Evolutionary conservation across 2,797 vertebrate species (phyloP), one percentile per base, ranked within the genome.

Genomic region (Pseudocheirus occidentalis): DNA sequence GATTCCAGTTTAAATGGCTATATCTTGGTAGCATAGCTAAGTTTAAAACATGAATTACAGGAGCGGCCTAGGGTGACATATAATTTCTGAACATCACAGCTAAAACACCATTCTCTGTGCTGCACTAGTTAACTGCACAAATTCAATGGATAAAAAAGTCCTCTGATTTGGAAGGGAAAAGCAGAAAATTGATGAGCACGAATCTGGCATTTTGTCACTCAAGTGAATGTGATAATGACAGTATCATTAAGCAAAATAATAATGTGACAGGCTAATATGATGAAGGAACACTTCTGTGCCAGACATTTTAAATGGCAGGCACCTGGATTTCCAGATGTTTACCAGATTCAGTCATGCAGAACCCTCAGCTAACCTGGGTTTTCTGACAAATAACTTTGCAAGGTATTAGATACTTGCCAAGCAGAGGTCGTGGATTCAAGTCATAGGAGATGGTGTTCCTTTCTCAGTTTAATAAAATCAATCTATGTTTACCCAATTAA

Each of bases 181-280:
- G 91, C n/a, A 96, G 93, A 62, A 95, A 98, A 95, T 6, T 95
- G 91, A 94, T 96, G 52, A 89, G 92, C 66, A 93, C 34, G 24
- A 97, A 94, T 95, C 94, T 96, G 92, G 58, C 93, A 91, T 94
- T 92, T 97, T 98, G 56, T 97, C 92, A 96, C 73, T 97, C 56
- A 96, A 94, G 1, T 96, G 94, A 96, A 95, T 97, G 89, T 66
- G 50, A 90, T 96, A 92, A 97, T 95, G 58, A 94, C 95, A 6
- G 18, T 89, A 95, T 95, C 81, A 96, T 96, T 95, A 94, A 58
- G 46, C 89, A 96, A 97, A 92, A 95, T 81, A 87, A 95, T 93
- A 92, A 95, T 91, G 73, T 95, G 58, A 95, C 66, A 97, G 96
- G 95, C 92, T 95, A 94, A 53, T 81, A 94, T n/a, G 53, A 95